Base-by-base conservation (phyloP, 2,797 vertebrate species). In the Pyrocephalus nanus region DNA sequence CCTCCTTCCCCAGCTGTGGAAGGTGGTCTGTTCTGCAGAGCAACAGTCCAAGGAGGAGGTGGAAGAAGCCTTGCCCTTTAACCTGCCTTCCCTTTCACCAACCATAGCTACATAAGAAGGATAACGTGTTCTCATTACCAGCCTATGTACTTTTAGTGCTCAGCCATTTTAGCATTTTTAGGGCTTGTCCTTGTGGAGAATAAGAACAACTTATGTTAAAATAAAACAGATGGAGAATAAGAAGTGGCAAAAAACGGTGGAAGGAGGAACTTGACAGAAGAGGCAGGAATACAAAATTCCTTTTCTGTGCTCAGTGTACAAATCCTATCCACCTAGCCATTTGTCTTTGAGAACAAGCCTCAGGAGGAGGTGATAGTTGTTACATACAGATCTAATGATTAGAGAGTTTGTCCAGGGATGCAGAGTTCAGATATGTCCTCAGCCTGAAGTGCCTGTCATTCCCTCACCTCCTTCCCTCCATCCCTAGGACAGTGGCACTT, bases 231-330 rank as follows among this genome's bases (percentile, higher is more conserved):
- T 23, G 50, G 40, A 77, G 42, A 82, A 58, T n/a, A 77, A 42
- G 45, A 48, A 69, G 26, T 53, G 40, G 12, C n/a, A 73, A 78
- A 85, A 82, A 73, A 66, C 5, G 14, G 15, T 55, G 26, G 90
- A 73, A 21, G 19, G 40, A 73, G 20, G 26, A 73, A 65, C 21
- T 90, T 91, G 27, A 25, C 26, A 64, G 62, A 90, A 84, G 61
- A 58, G 11, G 13, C 34, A 80, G 19, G 67, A 73, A 66, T 78
- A 48, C 14, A 25, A 48, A 62, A 55, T 57, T 86, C 38, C 7
- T 84, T 57, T 70, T 40, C 50, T 45, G 8, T 57, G 27, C 50
- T 66, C 5, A 2, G 3, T 20, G 18, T 65, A 58, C 0, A 0
- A 21, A 21, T 69, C 38, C 27, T 3, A 3, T 77, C 14, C 40